Conservation (phyloP, 2,797 vertebrate genomes). For the Amniataba percoides region DNA sequence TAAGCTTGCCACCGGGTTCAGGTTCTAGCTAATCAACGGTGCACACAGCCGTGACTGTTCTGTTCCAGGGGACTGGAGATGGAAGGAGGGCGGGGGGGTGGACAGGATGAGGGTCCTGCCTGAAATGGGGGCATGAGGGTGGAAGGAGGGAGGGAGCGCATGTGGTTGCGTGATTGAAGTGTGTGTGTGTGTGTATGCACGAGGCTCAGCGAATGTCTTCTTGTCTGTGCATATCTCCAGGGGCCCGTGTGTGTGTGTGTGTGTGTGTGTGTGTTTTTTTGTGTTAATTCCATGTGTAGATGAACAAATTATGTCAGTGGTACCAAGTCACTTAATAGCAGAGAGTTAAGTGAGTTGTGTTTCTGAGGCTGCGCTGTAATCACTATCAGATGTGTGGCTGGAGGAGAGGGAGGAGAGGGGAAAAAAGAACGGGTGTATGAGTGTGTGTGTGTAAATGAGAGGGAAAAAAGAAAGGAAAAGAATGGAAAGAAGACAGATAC, state of each 20-base stretch:
- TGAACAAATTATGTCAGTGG: constrained; percentile 72
- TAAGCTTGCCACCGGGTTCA: constrained; percentile 75
- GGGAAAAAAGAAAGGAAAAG: constrained; percentile 15
- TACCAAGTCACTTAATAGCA: constrained; percentile 70
- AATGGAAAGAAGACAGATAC: constrained; percentile 14
- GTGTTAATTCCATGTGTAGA: constrained; percentile 60
- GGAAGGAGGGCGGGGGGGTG: constrained; percentile 35
- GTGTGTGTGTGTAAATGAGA: constrained; percentile 27
- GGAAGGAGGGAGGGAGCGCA: constrained; percentile 27
- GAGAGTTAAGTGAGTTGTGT: constrained; percentile 70
- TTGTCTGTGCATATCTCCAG: constrained; percentile 17
- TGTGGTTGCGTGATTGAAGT: constrained; percentile 44
- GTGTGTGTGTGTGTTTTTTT: constrained; percentile 9
- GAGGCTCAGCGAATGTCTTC: constrained; percentile 21
- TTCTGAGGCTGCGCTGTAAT: constrained; percentile 72
- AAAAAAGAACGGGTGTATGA: constrained; percentile 14
- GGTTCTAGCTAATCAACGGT: constrained; percentile 84
- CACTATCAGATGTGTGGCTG: constrained; percentile 78
- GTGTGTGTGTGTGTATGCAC: constrained; percentile 20
- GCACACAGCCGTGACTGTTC: constrained; percentile 86
- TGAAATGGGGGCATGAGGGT: constrained; percentile 52
- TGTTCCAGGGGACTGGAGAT: constrained; percentile 80
- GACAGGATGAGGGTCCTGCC: constrained; percentile 69
- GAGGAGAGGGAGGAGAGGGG: constrained; percentile 36
- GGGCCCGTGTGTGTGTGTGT: neutral